phyloP scores from a whole-genome alignment of 1,140 invertebrate species.

The Chironomus tepperi region DNA sequence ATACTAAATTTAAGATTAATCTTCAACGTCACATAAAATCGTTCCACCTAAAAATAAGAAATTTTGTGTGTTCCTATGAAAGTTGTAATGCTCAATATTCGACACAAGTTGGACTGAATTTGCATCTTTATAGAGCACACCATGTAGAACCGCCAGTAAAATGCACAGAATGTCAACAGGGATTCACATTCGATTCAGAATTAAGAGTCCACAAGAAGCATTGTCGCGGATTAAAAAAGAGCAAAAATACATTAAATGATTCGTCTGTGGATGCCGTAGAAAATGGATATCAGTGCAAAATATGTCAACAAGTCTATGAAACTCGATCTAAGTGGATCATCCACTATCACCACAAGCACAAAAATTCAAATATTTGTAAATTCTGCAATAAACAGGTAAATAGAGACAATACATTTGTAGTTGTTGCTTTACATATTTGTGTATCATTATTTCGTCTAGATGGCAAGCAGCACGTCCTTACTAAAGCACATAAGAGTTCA shows the following conservation, averaged over 20 bases:
- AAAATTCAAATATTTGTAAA: not conserved
- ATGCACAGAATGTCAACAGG: not conserved
- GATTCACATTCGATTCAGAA: not conserved
- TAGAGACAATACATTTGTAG: too few relatives aligned
- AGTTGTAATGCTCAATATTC: not conserved
- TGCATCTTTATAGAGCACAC: not conserved
- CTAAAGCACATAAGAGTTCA: not conserved
- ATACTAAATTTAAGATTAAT: not conserved
- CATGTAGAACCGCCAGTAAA: not conserved
- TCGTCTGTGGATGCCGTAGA: not conserved
- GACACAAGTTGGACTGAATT: not conserved
- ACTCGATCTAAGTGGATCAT: not conserved
- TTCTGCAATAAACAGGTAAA: not conserved
- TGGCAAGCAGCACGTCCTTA: not conserved
- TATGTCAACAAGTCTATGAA: not conserved
- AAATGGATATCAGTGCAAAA: not conserved
- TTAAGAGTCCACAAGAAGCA: not conserved
- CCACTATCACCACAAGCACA: not conserved
- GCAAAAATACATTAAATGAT: not conserved
- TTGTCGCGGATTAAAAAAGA: not conserved
- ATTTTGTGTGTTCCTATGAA: not conserved
- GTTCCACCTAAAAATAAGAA: not conserved
- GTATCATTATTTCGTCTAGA: too few relatives aligned
- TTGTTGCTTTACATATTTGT: too few relatives aligned
- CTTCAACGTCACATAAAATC: not conserved